Evolutionary conservation across 2,888 invertebrate genomes (phyloP).

Genomic region (Cyclophora albipunctata): DNA sequence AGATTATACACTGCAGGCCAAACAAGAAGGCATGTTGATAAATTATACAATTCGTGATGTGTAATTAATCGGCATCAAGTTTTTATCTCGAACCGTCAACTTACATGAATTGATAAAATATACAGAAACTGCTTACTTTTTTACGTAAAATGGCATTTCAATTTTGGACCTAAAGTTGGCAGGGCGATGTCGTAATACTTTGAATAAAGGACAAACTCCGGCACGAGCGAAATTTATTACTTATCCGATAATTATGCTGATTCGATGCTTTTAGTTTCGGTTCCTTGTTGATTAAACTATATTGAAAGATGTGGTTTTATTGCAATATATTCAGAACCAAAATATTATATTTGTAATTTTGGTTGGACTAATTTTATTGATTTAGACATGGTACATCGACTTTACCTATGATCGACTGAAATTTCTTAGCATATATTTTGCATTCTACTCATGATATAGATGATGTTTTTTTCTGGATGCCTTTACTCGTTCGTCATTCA

Average conservation of each 20-base stretch:
- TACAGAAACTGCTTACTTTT: slow-evolving; percentile 23
- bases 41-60: slow-evolving; percentile 35
- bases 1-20: slow-evolving; percentile 10
- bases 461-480: no score
- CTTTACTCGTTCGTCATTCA: no score
- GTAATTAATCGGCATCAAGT: slow-evolving; percentile 43
- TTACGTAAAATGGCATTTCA: slow-evolving; percentile 28
- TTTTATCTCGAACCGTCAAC: slow-evolving; percentile 36
- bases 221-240: slow-evolving; percentile 56
- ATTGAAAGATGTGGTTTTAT: no score
- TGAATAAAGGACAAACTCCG: slow-evolving; percentile 29
- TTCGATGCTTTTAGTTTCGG: slow-evolving; percentile 30
- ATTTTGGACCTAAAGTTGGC: slow-evolving; percentile 13
- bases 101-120: slow-evolving; percentile 32
- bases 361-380: no score
- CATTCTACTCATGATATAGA: no score
- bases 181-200: slow-evolving; percentile 12
- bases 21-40: slow-evolving; percentile 21
- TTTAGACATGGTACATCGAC: no score
- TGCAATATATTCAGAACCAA: no score
- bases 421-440: no score
- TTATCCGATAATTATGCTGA: slow-evolving; percentile 68
- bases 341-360: no score
- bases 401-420: no score
- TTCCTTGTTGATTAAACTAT: no score